Percentiles rank a stretch among this genome's conserved stretches.
Evolutionary conservation across 2,113 vertebrate species (phyloP).

Genomic region (Propithecus coquereli): DNA sequence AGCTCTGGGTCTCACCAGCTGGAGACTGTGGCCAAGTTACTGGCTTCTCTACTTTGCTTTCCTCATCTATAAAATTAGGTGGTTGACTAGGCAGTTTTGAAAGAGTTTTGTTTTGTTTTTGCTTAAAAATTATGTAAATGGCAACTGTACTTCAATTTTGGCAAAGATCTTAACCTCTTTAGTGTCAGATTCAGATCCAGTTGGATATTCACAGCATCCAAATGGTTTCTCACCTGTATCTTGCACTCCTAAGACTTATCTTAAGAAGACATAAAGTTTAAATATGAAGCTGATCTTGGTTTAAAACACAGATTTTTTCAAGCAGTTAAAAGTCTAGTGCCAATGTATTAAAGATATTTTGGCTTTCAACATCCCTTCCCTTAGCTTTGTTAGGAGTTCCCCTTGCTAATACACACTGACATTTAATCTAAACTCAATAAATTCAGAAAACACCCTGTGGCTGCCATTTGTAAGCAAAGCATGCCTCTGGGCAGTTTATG

Average conservation of each 20-base stretch:
- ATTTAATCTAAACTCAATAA: not conserved
- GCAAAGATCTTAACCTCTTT: not conserved
- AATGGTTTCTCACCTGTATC: not conserved
- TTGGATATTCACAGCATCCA: not conserved
- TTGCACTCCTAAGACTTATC: not conserved
- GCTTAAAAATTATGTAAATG: not conserved
- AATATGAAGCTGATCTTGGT: not conserved
- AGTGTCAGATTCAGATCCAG: not conserved
- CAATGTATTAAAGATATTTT: not conserved
- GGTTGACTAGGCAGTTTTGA: not conserved
- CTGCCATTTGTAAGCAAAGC: not conserved
- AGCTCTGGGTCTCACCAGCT: not conserved
- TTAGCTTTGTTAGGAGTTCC: not conserved
- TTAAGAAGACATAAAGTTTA: not conserved
- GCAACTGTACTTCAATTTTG: not conserved
- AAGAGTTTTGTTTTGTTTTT: not conserved
- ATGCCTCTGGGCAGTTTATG: not conserved
- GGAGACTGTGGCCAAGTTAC: not conserved
- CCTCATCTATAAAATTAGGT: not conserved
- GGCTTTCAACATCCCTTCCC: not conserved
- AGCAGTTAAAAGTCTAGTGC: not conserved
- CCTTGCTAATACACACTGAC: not conserved
- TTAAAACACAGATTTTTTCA: constrained; percentile 30
- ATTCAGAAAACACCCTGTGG: not conserved
- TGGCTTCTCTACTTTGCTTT: not conserved